A percentile compares a stretch with the other conserved stretches of the same genome.
These are phyloP conservation scores for Monoplex corrugatus DNA, from an alignment of 2,888 invertebrate genomes.

Conservation along the genomic window DNA sequence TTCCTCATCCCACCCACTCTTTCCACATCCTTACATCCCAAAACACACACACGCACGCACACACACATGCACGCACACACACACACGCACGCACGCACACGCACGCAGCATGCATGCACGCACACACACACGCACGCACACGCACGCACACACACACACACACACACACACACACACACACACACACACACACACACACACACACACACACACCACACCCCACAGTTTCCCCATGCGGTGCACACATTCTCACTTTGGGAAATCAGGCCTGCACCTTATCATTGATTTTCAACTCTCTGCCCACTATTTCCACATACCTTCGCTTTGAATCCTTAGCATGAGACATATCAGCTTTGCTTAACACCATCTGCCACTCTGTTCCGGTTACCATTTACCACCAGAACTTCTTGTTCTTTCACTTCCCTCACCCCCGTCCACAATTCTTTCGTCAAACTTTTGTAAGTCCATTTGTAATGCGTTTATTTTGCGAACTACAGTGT, in stretches of 20 bases:
- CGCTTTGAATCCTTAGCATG: too few species aligned
- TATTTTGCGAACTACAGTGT: too few species aligned
- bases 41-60: too few species aligned
- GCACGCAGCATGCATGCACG: not conserved
- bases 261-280: constrained; percentile 23
- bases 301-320: constrained; percentile 26
- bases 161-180: not conserved
- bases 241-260: constrained; percentile 19
- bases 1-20: too few species aligned
- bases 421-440: too few species aligned
- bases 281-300: constrained; percentile 40
- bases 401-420: too few species aligned
- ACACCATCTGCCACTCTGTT: too few species aligned
- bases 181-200: not conserved
- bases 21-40: too few species aligned
- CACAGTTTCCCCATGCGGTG: not conserved
- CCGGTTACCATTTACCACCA: too few species aligned
- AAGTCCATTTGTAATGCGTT: too few species aligned
- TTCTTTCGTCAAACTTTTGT: too few species aligned
- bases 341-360: too few species aligned
- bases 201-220: not conserved
- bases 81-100: not conserved
- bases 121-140: not conserved
- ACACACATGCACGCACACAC: not conserved
- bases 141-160: constrained; percentile 5